A percentile compares a stretch with the other conserved stretches of the same genome.
Conservation (phyloP, 2,113 vertebrate species). For the Xenopus tropicalis region DNA sequence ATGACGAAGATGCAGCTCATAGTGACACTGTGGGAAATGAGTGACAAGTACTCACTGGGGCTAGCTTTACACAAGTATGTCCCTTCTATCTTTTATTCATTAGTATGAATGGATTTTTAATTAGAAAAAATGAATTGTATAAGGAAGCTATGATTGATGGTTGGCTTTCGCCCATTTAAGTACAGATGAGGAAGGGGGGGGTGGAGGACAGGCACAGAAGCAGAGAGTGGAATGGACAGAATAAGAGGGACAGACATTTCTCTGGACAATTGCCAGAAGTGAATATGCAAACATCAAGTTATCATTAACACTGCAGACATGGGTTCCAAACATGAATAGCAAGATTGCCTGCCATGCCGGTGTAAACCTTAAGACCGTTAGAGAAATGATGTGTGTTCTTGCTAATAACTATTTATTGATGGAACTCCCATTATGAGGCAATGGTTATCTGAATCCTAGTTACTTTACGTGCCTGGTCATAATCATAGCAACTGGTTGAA, state of each 20-base stretch:
- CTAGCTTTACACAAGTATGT: slow-evolving; percentile 19
- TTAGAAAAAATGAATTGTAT: slow-evolving; percentile 45
- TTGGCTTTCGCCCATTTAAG: slow-evolving; percentile 24
- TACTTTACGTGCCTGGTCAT: too few relatives aligned
- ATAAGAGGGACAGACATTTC: slow-evolving; percentile 17
- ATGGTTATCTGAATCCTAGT: too few relatives aligned
- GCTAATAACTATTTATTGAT: too few relatives aligned
- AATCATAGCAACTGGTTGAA: too few relatives aligned
- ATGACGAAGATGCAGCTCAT: not conserved
- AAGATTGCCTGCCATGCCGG: too few relatives aligned
- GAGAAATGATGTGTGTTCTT: too few relatives aligned
- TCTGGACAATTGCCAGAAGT: slow-evolving; percentile 19
- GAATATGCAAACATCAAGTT: slow-evolving; percentile 8
- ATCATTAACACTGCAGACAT: slow-evolving; percentile 1
- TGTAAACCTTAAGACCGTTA: too few relatives aligned
- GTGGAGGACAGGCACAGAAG: not conserved
- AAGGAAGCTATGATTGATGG: slow-evolving; percentile 41
- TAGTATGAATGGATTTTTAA: slow-evolving; percentile 44
- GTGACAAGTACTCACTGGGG: slow-evolving; percentile 31
- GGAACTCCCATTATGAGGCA: too few relatives aligned
- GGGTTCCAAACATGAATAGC: slow-evolving; percentile 10
- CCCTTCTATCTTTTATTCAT: slow-evolving; percentile 40
- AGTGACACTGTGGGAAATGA: slow-evolving; percentile 6
- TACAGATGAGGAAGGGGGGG: slow-evolving; percentile 27
- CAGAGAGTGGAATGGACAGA: slow-evolving; percentile 1